Conservation (phyloP, 2,113 vertebrate genomes). For the Pampusana beccarii region DNA sequence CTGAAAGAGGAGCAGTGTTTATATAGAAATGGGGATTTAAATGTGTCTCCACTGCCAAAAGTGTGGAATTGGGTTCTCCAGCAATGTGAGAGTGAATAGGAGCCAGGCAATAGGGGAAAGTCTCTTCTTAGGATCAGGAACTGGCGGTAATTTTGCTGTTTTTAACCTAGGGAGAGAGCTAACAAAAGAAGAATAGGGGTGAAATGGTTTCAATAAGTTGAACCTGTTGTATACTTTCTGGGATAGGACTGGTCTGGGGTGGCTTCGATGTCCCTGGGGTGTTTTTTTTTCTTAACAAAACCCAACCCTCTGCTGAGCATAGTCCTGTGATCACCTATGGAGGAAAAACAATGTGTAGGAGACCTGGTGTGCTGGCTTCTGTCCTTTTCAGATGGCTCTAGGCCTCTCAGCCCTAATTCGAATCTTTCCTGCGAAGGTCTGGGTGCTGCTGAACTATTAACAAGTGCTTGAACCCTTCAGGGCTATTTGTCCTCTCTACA, state of each 20-base stretch:
- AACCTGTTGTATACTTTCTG: background rate
- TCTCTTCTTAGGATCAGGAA: background rate
- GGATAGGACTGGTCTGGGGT: background rate
- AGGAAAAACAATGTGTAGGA: background rate
- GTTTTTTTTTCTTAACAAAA: background rate
- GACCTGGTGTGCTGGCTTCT: background rate
- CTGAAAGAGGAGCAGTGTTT: rapidly evolving
- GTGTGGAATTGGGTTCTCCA: background rate
- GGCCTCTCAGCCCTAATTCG: background rate
- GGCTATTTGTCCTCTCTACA: background rate
- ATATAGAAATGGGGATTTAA: background rate
- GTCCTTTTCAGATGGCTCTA: background rate
- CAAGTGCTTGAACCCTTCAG: background rate
- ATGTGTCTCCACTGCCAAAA: background rate
- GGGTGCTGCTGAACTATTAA: background rate
- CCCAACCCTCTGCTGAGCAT: too few relatives aligned
- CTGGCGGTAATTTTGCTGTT: background rate
- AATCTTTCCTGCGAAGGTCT: background rate
- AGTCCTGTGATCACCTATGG: background rate
- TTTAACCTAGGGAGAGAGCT: background rate
- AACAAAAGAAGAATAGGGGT: background rate
- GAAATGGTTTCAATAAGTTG: background rate
- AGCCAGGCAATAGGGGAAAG: background rate
- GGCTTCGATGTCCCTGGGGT: background rate
- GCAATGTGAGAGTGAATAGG: background rate